Evolutionary conservation across 2,797 vertebrate genomes (phyloP), one percentile per base, ranked within the genome.

Genomic region (Sebastes kiyomatsui): DNA sequence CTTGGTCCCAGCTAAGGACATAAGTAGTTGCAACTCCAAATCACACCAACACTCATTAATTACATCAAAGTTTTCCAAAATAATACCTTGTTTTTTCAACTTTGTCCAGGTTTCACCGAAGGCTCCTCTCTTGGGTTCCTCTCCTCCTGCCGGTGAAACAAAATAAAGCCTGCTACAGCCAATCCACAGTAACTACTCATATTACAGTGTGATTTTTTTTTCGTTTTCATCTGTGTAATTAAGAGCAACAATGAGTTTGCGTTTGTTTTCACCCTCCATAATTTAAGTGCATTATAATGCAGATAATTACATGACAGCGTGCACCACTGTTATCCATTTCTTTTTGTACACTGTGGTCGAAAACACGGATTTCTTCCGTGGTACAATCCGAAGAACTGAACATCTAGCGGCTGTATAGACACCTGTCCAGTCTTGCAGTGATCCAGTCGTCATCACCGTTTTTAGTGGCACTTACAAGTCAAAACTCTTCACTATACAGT

Each of bases 111-210:
- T 96, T 70, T 95, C 94, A 52, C 95, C 96, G 1, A 96, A 96
- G 90, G 95, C 95, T 78, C 93, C 95, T 35, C 94, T 95, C 54
- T 70, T 96, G 90, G 95, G 95, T 60, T 95, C 95, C 6, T 94
- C 95, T 67, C 92, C 94, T 67, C 92, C 95, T 49, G 72, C 94
- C 7, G 87, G 89, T 60, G 94, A 96, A 81, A 84, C 88, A 28
- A 96, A 95, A 88, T 95, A 79, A 94, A 65, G n/a, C 61, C 30
- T 52, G 3, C 16, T 30, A 30, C 69, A 58, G 69, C 80, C 77
- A 62, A 38, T 84, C 71, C 79, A 77, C 88, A 81, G 72, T 67
- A 82, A 64, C 80, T 54, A 18, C 73, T 81, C 67, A 82, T 83
- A 61, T 68, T 52, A 72, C 62, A 52, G 72, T 13, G 71, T 79